phyloP scores from a whole-genome alignment of 2,888 invertebrate species.

The Drosophila demipolita region DNA sequence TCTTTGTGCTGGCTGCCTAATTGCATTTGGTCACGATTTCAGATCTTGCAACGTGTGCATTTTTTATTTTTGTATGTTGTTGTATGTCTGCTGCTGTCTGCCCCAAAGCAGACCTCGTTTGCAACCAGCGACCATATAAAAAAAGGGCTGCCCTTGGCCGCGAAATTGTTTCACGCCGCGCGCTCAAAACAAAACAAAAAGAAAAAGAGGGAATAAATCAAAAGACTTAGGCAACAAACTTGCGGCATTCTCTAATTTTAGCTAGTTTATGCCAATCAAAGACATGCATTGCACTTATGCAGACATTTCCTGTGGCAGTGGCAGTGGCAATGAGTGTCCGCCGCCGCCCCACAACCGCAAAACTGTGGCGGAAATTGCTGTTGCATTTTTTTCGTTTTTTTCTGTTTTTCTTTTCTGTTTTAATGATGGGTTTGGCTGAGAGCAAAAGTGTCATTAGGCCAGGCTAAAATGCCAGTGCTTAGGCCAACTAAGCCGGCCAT shows the following conservation, averaged over 20 bases:
- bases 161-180: conserved; percentile 69
- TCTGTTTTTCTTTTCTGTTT: background rate
- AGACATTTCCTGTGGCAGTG: conserved; percentile 59
- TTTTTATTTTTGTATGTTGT: conserved; percentile 22
- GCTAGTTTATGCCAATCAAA: conserved; percentile 50
- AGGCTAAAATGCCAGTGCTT: conserved; percentile 45
- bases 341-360: conserved; percentile 61
- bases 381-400: conserved; percentile 17
- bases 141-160: conserved; percentile 74
- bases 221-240: conserved; percentile 76
- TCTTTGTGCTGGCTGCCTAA: conserved; percentile 66
- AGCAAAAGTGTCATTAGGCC: conserved; percentile 79
- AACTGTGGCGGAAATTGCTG: conserved; percentile 68
- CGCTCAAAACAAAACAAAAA: background rate
- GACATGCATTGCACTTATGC: conserved; percentile 48
- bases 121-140: conserved; percentile 24
- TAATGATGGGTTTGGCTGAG: conserved; percentile 58
- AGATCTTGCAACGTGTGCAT: conserved; percentile 58
- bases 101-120: conserved; percentile 48
- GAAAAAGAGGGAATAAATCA: conserved; percentile 39
- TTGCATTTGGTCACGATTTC: conserved; percentile 83
- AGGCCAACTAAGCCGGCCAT: conserved; percentile 20
- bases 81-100: conserved; percentile 31
- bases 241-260: conserved; percentile 57
- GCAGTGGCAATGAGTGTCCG: conserved; percentile 28